phyloP scores from a whole-genome alignment of 2,113 vertebrate genomes.

The Carassius carassius region DNA sequence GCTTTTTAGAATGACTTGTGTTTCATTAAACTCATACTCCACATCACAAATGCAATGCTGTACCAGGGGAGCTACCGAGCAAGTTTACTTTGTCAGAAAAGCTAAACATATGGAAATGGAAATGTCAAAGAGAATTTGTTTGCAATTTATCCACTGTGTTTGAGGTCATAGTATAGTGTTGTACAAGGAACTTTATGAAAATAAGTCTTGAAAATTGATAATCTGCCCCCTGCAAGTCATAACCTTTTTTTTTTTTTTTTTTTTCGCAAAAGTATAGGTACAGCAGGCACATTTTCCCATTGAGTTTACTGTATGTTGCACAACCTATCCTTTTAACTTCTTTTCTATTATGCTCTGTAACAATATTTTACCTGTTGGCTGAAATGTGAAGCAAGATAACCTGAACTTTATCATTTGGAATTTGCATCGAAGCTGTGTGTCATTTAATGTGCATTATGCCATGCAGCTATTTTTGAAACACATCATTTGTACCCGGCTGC shows the following conservation, averaged over 20 bases:
- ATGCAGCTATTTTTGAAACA: slow-evolving; percentile 13
- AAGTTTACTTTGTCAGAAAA: not conserved
- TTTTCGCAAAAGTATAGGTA: not conserved
- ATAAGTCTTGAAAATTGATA: not conserved
- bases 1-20: not conserved
- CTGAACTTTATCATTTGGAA: not conserved
- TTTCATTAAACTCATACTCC: not conserved
- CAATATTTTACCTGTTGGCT: not conserved
- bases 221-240: not conserved
- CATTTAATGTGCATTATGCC: not conserved
- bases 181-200: not conserved
- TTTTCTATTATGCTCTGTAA: not conserved
- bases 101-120: not conserved
- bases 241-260: not conserved
- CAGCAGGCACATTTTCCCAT: not conserved
- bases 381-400: not conserved
- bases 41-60: not conserved
- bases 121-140: not conserved
- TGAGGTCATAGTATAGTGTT: not conserved
- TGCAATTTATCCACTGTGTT: not conserved
- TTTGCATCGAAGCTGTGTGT: not conserved
- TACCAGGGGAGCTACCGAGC: not conserved
- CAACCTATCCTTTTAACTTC: not conserved
- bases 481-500: slow-evolving; percentile 13
- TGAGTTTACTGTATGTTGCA: not conserved